Evolutionary conservation across 1,140 invertebrate genomes (phyloP).

Genomic region (Drusus annulatus): DNA sequence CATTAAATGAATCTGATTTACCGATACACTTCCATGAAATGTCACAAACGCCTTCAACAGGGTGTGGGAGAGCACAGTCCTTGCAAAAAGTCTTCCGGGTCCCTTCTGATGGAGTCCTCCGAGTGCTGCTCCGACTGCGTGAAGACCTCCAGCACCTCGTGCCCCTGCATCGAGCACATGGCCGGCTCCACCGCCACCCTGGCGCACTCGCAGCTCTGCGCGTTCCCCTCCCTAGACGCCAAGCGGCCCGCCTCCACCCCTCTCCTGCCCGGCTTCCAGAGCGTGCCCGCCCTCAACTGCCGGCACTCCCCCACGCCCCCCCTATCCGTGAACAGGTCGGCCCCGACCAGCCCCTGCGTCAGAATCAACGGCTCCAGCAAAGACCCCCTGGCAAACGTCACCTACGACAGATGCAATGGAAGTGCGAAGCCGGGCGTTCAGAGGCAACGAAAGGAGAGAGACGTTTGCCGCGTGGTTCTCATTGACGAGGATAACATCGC

Average conservation of each 20-base stretch:
- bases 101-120: conserved; percentile 60
- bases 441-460: conserved; percentile 15
- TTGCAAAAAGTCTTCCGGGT: conserved; percentile 64
- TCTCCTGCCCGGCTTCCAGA: conserved; percentile 58
- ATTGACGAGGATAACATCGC: conserved; percentile 56
- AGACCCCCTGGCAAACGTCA: conserved; percentile 36
- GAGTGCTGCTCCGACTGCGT: conserved; percentile 67
- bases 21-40: no score
- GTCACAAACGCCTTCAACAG: no score
- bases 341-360: conserved; percentile 67
- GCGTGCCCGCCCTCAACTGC: conserved; percentile 62
- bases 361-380: conserved; percentile 41
- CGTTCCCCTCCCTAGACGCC: conserved; percentile 58
- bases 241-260: conserved; percentile 48
- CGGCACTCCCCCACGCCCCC: conserved; percentile 49
- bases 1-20: no score
- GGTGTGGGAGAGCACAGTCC: conserved; percentile 70
- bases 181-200: conserved; percentile 62
- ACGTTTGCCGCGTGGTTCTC: conserved; percentile 47
- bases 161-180: conserved; percentile 75
- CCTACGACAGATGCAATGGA: not conserved
- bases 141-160: conserved; percentile 72
- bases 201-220: conserved; percentile 57
- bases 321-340: conserved; percentile 63
- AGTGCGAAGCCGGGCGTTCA: not conserved